phyloP scores from a whole-genome alignment of 1,140 invertebrate species.

The Zaprionus kolodkinae region DNA sequence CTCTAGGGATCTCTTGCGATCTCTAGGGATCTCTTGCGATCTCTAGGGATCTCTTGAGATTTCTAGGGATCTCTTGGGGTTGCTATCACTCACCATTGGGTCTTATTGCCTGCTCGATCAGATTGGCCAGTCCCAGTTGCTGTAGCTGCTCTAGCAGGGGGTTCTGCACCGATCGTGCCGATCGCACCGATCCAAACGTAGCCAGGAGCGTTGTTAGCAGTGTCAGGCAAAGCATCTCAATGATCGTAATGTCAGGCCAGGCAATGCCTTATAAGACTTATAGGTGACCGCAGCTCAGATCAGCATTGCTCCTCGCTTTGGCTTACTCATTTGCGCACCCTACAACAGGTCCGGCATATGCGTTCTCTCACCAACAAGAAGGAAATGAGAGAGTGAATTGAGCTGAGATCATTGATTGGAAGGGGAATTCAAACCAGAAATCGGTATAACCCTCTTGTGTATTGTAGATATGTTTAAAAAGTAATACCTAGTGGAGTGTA shows the following conservation, averaged over 20 bases:
- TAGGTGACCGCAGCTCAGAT: constrained; percentile 1
- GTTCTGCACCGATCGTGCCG: neutral
- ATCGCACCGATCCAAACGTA: neutral
- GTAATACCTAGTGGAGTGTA: too few species aligned
- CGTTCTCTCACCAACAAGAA: neutral
- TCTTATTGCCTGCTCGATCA: constrained; percentile 48
- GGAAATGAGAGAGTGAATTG: neutral
- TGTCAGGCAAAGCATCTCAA: constrained; percentile 30
- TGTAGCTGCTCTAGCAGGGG: constrained; percentile 52
- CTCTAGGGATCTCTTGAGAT: too few species aligned
- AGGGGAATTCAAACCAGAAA: too few species aligned
- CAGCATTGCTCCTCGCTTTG: neutral
- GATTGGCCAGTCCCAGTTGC: constrained; percentile 61
- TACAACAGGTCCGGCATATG: neutral
- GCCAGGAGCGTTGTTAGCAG: constrained; percentile 24
- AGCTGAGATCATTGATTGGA: too few species aligned
- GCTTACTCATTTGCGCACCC: neutral
- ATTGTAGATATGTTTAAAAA: too few species aligned
- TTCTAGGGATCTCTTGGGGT: too few species aligned
- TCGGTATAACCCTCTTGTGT: too few species aligned
- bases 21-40: too few species aligned
- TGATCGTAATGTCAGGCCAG: neutral
- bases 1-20: too few species aligned
- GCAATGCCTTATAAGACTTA: constrained; percentile 10
- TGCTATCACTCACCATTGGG: constrained; percentile 55